These are phyloP conservation scores for Rapana venosa DNA, from an alignment of 2,888 invertebrate genomes.

Conservation along the genomic window DNA sequence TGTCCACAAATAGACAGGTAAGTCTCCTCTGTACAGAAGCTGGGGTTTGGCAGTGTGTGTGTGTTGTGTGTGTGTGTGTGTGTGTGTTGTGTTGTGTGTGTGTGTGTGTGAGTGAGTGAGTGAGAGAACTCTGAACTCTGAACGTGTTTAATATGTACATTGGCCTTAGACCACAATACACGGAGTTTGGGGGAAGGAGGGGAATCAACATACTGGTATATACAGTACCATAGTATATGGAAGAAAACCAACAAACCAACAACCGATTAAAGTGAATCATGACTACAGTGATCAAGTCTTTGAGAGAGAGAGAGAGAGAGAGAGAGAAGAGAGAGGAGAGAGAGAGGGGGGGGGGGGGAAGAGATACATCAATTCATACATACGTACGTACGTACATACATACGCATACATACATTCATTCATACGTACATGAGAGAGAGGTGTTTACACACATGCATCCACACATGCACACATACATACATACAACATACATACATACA, in stretches of 20 bases:
- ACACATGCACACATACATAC: no score
- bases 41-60: neutral
- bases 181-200: no score
- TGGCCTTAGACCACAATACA: no score
- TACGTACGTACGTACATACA: neutral
- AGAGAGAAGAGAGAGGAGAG: no score
- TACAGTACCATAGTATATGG: no score
- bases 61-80: neutral
- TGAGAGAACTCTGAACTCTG: no score
- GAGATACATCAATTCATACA: neutral
- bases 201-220: no score
- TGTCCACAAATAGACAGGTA: neutral
- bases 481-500: neutral
- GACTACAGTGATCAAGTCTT: no score
- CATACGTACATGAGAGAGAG: neutral
- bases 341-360: neutral
- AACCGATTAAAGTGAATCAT: no score
- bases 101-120: neutral
- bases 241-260: no score
- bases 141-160: no score
- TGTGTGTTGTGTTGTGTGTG: neutral
- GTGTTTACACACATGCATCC: neutral
- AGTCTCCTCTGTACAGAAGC: neutral
- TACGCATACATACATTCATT: neutral
- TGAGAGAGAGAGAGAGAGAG: neutral